Conservation (phyloP, 37 sponge, comb jelly and placozoan species). For the Ianthella basta region DNA sequence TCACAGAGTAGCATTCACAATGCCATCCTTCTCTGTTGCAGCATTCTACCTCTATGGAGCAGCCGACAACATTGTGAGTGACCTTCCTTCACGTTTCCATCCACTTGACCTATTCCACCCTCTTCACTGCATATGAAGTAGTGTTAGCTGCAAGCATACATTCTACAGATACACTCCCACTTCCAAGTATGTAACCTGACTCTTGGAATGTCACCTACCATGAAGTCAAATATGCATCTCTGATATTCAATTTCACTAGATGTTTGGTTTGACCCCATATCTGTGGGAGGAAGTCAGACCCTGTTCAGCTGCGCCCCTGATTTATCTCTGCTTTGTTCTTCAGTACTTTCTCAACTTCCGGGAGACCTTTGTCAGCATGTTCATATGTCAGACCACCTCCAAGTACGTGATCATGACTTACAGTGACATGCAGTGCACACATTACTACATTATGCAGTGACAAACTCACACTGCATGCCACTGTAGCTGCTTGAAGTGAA, state of each 20-base stretch:
- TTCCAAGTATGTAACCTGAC: too few species aligned
- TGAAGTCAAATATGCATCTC: too few species aligned
- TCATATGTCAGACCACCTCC: conserved; percentile 77
- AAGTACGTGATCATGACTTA: conserved; percentile 59
- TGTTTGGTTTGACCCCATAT: background rate
- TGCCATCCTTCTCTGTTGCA: background rate
- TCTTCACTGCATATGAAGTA: too few species aligned
- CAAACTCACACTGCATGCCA: too few species aligned
- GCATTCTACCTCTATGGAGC: conserved; percentile 59
- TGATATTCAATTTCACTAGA: conserved; percentile 6
- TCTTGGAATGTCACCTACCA: too few species aligned
- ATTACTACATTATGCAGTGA: too few species aligned
- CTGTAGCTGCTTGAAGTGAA: too few species aligned
- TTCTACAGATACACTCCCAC: too few species aligned
- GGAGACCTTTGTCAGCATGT: conserved; percentile 75
- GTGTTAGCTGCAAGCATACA: too few species aligned
- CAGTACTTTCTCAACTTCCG: conserved; percentile 67
- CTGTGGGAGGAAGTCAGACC: background rate
- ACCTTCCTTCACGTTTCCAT: too few species aligned
- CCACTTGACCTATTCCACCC: too few species aligned
- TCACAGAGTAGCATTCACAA: background rate
- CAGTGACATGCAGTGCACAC: background rate
- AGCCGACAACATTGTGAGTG: conserved; percentile 47
- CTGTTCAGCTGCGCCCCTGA: background rate
- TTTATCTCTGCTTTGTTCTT: background rate